Evolutionary conservation across 2,113 vertebrate genomes (phyloP), one percentile per base, ranked within the genome.

Genomic region (Prinia subflava): DNA sequence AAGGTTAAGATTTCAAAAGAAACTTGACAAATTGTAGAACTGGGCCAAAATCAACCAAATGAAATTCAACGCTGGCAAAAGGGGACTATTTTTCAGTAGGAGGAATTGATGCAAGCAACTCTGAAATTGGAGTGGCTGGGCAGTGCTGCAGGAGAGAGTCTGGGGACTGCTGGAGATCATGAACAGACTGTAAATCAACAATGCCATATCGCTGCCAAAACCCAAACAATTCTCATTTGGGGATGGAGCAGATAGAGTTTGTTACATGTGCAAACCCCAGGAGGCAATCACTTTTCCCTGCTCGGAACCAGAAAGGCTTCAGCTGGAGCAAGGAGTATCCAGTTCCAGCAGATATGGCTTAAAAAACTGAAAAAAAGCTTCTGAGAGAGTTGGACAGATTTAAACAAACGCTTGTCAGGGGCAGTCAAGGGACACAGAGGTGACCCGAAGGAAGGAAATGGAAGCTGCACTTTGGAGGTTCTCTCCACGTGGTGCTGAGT

Each of bases 181-280:
- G 85, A 89, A 65, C 95, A 94, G 64, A 68, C 24, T 92, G 91
- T 81, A 76, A 92, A 84, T 94, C 94, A 95, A 15, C 92, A 86
- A 12, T 33, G 67, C 42, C 83, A 44, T 7, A 37, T 6, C 59
- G 83, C 86, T 94, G 88, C 94, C 90, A 94, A 92, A 94, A n/a
- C 1, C 0, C 30, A 83, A 90, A 44, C 76, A 64, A 59, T 68
- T 75, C 76, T 87, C 77, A 33, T 81, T 28, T 75, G 69, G 73
- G 73, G 56, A 68, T 21, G 83, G 28, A 49, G 27, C 50, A 90
- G 84, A 62, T 10, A 41, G 59, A 69, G 56, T 47, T 70, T 77
- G 50, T 52, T 90, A 46, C 68, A 55, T 8, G 64, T 5, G 3
- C 22, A 83, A 90, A 22, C 25, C 94, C 35, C 79, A 28, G 52